These are phyloP conservation scores for Protonibea diacanthus DNA, from an alignment of 2,797 vertebrate genomes.

Conservation along the genomic window DNA sequence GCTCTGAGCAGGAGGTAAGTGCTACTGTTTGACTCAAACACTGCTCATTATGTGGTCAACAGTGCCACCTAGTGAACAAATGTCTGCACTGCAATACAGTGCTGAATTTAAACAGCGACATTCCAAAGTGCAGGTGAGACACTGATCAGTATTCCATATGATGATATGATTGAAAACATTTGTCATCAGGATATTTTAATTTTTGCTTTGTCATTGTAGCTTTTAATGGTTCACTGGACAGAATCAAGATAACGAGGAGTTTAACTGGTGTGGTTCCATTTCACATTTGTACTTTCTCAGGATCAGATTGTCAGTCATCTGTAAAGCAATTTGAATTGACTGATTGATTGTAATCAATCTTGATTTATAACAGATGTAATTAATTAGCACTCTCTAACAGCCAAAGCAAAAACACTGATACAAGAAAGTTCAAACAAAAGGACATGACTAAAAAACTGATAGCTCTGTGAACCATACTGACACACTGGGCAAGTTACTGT, in stretches of 20 bases:
- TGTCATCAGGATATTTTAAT: neutral
- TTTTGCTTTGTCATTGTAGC: neutral
- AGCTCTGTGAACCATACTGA: too few relatives aligned
- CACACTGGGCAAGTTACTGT: too few relatives aligned
- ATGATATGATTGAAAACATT: neutral
- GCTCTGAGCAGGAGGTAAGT: neutral
- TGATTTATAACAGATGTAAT: neutral
- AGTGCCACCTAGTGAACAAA: conserved; percentile 65
- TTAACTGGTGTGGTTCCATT: neutral
- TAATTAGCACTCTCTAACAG: neutral
- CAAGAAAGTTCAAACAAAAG: neutral
- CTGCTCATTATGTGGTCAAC: conserved; percentile 47
- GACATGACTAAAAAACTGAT: neutral
- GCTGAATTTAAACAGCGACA: neutral
- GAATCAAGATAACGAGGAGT: neutral
- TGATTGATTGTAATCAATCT: neutral
- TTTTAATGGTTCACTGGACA: neutral
- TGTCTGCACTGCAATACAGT: neutral
- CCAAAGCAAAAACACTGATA: neutral
- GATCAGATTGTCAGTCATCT: neutral
- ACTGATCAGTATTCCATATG: neutral
- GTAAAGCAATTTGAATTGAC: neutral
- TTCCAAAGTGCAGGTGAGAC: neutral
- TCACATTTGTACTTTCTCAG: neutral
- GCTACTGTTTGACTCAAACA: neutral